Evolutionary conservation across 2,113 vertebrate genomes (phyloP), one percentile per base, ranked within the genome.

Genomic region (Scomber scombrus): DNA sequence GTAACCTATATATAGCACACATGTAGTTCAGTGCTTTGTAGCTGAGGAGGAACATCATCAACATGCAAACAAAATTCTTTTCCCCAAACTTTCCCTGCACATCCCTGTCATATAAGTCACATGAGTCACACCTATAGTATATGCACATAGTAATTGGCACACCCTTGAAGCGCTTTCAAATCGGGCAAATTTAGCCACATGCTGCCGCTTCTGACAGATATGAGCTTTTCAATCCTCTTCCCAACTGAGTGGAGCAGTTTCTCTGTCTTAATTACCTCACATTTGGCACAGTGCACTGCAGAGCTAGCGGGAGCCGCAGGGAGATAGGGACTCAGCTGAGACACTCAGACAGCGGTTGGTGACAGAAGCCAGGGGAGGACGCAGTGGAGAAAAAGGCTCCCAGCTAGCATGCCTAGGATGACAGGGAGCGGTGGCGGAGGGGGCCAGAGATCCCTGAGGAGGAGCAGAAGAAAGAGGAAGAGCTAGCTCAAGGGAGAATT

Each of bases 251-350:
- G 66, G 73, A 86, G 82, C 82, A 90, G 75, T 85, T 88, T 89
- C 84, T 74, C 76, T 81, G 89, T 91, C 93, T 93, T 93, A 93
- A 92, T 93, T 93, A 93, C 89, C 71, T 89, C 83, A 85, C 83
- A 84, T 88, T 90, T 92, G 90, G 88, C 89, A 87, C 79, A 75
- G 84, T 58, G 80, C 75, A 40, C 81, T 49, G 83, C 80, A 56
- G 85, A 85, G 88, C 84, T 72, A 63, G 79, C 12, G 12, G 79
- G 78, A 80, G 85, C 76, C 45, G 29, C 7, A 0, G 84, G 84
- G 85, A 88, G 71, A 79, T 55, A 54, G 80, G 86, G 81, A 71
- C 68, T 83, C 90, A 77, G 73, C 82, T 71, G 86, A 92, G 82
- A 90, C 71, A 11, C 82, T 78, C 79, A 86, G 89, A 87, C 89